phyloP scores from a whole-genome alignment of 2,797 vertebrate species.

The Danio aesculapii region DNA sequence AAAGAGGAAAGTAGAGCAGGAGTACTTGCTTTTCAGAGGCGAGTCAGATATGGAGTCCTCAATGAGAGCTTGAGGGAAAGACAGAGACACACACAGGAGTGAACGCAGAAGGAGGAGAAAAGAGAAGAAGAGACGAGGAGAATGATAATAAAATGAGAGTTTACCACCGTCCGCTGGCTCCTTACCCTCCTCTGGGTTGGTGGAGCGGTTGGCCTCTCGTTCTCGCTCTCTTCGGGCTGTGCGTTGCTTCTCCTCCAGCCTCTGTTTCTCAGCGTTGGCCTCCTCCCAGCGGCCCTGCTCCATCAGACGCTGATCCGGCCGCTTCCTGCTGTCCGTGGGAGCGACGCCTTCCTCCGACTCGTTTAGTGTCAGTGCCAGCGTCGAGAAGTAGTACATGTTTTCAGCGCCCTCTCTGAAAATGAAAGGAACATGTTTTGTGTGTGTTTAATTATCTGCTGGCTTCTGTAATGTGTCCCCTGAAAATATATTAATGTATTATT shows the following conservation, averaged over 20 bases:
- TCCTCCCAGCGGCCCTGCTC: slow-evolving; percentile 95
- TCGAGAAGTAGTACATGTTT: slow-evolving; percentile 97
- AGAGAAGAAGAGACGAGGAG: neutral
- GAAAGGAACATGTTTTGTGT: no score
- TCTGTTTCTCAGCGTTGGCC: slow-evolving; percentile 93
- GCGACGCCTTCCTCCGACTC: slow-evolving; percentile 87
- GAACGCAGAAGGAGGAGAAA: neutral
- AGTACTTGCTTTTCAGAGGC: slow-evolving; percentile 83
- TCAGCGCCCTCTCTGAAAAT: slow-evolving; percentile 89
- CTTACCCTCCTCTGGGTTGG: slow-evolving; percentile 85
- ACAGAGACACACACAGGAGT: slow-evolving; percentile 58
- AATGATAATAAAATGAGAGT: neutral
- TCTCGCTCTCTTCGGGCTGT: slow-evolving; percentile 85
- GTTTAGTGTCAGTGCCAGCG: slow-evolving; percentile 91
- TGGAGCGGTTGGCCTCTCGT: slow-evolving; percentile 79
- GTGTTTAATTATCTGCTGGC: no score
- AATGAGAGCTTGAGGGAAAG: slow-evolving; percentile 74
- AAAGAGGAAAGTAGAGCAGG: slow-evolving; percentile 53
- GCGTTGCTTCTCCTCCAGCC: slow-evolving; percentile 94
- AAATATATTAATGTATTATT: no score
- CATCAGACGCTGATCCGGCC: slow-evolving; percentile 94
- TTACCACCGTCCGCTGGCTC: slow-evolving; percentile 6
- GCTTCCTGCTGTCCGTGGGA: slow-evolving; percentile 89
- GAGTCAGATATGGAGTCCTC: slow-evolving; percentile 79
- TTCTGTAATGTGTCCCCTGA: no score